phyloP scores from a whole-genome alignment of 2,113 vertebrate genomes.

The Sinosuthora webbiana region DNA sequence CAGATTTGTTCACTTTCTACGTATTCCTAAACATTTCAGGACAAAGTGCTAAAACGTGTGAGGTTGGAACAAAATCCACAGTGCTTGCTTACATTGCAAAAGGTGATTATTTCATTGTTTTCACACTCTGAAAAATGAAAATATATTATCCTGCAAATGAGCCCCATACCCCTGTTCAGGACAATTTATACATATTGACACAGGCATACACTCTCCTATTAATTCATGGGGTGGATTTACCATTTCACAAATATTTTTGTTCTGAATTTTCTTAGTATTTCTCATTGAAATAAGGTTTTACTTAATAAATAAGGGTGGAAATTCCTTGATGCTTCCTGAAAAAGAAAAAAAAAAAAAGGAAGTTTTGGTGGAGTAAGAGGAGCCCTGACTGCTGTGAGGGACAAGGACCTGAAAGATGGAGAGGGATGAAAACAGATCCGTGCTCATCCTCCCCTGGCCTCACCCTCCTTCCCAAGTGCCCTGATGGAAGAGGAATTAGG shows the following conservation, averaged over 20 bases:
- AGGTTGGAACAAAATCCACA: not conserved
- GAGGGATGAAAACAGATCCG: not conserved
- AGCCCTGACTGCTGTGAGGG: not conserved
- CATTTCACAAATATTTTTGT: not conserved
- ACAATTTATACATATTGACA: not conserved
- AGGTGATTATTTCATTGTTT: slow-evolving; percentile 37
- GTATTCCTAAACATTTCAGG: not conserved
- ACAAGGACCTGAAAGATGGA: not conserved
- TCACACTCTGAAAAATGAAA: slow-evolving; percentile 2
- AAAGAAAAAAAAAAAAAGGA: not conserved
- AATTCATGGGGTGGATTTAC: not conserved
- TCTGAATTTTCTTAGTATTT: not conserved
- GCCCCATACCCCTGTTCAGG: not conserved
- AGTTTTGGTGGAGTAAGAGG: not conserved
- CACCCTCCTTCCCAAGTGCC: not conserved
- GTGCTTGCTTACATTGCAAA: not conserved
- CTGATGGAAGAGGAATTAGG: not conserved
- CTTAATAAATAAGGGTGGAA: not conserved
- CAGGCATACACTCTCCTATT: not conserved
- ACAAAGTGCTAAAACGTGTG: not conserved
- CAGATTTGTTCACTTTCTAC: not conserved
- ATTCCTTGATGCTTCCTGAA: not conserved
- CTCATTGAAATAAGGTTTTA: not conserved
- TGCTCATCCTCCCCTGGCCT: not conserved
- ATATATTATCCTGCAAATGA: not conserved